Base-by-base conservation (phyloP, 2,888 invertebrate genomes). In the Apoda limacodes region DNA sequence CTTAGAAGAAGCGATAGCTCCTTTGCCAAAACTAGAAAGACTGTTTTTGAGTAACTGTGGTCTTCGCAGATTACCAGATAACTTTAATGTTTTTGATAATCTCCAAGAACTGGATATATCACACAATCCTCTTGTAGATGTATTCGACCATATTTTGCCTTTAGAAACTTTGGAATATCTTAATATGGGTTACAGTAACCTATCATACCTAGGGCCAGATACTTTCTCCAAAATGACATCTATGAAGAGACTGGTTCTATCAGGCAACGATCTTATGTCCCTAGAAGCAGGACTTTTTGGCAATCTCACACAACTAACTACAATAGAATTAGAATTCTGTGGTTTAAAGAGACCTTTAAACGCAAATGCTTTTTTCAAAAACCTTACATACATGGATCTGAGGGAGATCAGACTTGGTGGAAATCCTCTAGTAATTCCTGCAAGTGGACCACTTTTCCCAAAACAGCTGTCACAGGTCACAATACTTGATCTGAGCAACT, bases 131-230 rank as follows among this genome's bases (percentile, higher is more conserved):
- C 63, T 89, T 1, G 83, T 84, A 24, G 85, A 88, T 47, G 88
- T 86, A 0, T 88, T 88, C 52, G 85, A 86, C 5, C 83, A 82
- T 45, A 56, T 88, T 13, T 59, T 88, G 10, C 88, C 88, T 0
- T 59, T 89, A 1, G 83, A 85, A 35, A 85, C 85, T 9, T 62
- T 89, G 17, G 85, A 87, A 56, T 87, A 86, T 48, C 65, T 89
- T 3, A 88, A 89, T 55, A 88, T 89, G 88, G 88, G 88, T 4
- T 88, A 87, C 53, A 88, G 88, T 58, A 85, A 87, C 52, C 67
- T 89, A 2, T 86, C 86, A 0, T 81, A 83, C 40, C 75, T 89
- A 31, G 84, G 85, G 1, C 86, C 85, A 20, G 81, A 85, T 15
- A 84, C 86, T 3, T 89, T 89, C 50, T 82, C 87, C 3, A 84